phyloP scores from a whole-genome alignment of 2,113 vertebrate species.

The Xiphophorus hellerii region DNA sequence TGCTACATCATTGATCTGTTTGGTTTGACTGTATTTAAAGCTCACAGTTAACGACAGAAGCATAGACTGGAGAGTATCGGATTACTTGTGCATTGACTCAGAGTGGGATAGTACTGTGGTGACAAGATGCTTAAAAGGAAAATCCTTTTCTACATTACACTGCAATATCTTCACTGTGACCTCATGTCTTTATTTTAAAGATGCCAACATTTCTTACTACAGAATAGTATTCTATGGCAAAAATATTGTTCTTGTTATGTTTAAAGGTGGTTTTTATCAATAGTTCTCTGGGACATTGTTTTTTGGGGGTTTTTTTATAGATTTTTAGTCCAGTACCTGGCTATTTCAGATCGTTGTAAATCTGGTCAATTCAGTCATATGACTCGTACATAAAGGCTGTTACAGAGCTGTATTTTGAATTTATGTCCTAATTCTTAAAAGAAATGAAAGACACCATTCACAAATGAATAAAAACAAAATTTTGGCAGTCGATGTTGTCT shows the following conservation, averaged over 20 bases:
- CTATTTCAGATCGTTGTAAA: not conserved
- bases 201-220: not conserved
- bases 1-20: slow-evolving; percentile 67
- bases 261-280: not conserved
- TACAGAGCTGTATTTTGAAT: no score
- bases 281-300: not conserved
- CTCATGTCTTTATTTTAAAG: not conserved
- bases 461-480: no score
- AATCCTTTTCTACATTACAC: slow-evolving; percentile 1
- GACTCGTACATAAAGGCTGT: not conserved
- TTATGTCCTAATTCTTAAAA: no score
- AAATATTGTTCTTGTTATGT: not conserved
- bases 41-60: slow-evolving; percentile 61
- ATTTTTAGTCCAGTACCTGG: not conserved
- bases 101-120: slow-evolving; percentile 18
- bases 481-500: no score
- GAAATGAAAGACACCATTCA: no score
- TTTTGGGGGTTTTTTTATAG: not conserved
- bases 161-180: not conserved
- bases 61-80: slow-evolving; percentile 39
- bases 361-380: not conserved
- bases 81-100: slow-evolving; percentile 50
- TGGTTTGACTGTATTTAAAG: slow-evolving; percentile 70
- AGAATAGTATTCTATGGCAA: no score
- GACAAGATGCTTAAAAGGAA: slow-evolving; percentile 12